Evolutionary conservation across 2,113 vertebrate species (phyloP).

Genomic region (Grammomys surdaster): DNA sequence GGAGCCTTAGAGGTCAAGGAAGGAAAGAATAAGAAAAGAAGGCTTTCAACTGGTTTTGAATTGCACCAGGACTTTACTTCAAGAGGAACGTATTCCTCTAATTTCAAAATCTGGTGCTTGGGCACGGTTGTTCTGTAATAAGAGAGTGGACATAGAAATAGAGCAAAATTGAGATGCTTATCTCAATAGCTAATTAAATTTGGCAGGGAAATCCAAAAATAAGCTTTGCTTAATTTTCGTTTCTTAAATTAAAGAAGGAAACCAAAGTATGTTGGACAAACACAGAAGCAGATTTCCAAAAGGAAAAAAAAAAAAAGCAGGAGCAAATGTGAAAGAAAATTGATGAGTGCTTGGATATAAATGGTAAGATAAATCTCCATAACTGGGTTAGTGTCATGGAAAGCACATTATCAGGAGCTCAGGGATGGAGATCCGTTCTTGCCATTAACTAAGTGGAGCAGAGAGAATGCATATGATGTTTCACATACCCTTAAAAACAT

Average conservation of each 20-base stretch:
- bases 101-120: slow-evolving; percentile 61
- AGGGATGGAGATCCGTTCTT: neutral
- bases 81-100: slow-evolving; percentile 41
- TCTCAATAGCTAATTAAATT: slow-evolving; percentile 59
- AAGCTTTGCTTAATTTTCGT: slow-evolving; percentile 68
- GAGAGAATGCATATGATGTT: neutral
- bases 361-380: neutral
- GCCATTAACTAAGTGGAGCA: slow-evolving; percentile 21
- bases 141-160: slow-evolving; percentile 30
- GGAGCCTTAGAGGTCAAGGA: neutral
- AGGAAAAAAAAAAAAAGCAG: neutral
- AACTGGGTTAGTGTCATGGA: neutral
- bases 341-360: slow-evolving; percentile 8
- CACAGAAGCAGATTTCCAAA: slow-evolving; percentile 2
- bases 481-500: slow-evolving; percentile 22
- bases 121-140: neutral
- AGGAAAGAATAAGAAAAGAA: neutral
- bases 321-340: slow-evolving; percentile 49
- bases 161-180: slow-evolving; percentile 54
- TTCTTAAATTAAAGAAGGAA: slow-evolving; percentile 22
- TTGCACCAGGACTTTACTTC: slow-evolving; percentile 57
- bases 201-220: slow-evolving; percentile 59
- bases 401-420: slow-evolving; percentile 17
- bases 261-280: neutral
- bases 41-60: slow-evolving; percentile 46